Evolutionary conservation across 2,113 vertebrate genomes (phyloP).

Genomic region (Gnathonemus longibarbis): DNA sequence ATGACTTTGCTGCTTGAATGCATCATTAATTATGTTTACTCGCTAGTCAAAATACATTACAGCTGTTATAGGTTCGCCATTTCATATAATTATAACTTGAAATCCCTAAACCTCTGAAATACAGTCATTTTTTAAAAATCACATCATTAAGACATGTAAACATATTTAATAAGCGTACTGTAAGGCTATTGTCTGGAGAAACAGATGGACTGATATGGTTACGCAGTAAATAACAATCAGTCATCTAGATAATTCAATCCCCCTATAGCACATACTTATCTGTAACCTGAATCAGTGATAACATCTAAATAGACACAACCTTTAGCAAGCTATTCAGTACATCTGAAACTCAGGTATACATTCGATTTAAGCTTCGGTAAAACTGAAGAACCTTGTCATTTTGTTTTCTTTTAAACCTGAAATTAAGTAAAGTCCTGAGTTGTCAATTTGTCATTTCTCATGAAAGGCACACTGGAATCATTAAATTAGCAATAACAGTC

Average conservation of each 20-base stretch:
- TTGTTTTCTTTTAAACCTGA: neutral
- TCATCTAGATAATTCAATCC: neutral
- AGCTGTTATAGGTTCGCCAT: neutral
- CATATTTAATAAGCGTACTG: neutral
- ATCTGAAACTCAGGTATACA: neutral
- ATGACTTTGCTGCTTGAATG: neutral
- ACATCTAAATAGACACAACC: neutral
- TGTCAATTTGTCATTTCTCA: neutral
- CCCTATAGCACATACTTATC: neutral
- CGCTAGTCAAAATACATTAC: neutral
- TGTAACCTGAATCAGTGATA: neutral
- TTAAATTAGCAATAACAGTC: neutral
- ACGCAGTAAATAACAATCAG: neutral
- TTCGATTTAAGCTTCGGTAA: neutral
- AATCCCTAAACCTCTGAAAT: neutral
- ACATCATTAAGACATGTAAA: neutral
- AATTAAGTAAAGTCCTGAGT: neutral
- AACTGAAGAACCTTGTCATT: neutral
- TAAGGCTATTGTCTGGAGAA: conserved; percentile 1
- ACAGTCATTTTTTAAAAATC: neutral
- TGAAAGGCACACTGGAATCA: neutral
- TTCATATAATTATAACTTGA: neutral
- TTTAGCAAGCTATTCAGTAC: neutral
- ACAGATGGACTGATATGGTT: neutral
- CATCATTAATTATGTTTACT: neutral